Evolutionary conservation across 2,888 invertebrate species (phyloP).

Genomic region (Cephonodes hylas): DNA sequence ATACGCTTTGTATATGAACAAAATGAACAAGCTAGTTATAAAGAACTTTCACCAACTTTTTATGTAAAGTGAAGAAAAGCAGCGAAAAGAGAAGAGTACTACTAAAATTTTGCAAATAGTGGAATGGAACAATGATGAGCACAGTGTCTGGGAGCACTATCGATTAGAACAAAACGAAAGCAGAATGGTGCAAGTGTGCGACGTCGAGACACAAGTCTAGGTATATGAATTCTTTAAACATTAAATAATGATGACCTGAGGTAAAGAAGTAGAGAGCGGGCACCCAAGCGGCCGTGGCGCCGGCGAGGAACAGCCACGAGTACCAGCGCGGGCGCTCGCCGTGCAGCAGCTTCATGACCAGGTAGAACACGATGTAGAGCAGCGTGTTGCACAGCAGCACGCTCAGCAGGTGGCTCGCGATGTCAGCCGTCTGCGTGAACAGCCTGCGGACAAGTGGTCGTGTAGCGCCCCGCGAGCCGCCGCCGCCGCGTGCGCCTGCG

Average conservation of each 20-base stretch:
- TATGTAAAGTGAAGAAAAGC: too few species aligned
- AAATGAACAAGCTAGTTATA: too few species aligned
- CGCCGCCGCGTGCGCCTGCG: not conserved
- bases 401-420: constrained; percentile 89
- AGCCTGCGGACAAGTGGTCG: constrained; percentile 61
- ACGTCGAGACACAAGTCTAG: not conserved
- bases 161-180: too few species aligned
- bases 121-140: too few species aligned
- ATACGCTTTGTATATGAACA: too few species aligned
- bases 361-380: constrained; percentile 90
- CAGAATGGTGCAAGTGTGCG: too few species aligned
- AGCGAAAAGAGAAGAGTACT: too few species aligned
- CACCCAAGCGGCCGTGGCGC: constrained; percentile 85
- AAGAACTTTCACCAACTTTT: too few species aligned
- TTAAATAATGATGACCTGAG: constrained; percentile 20
- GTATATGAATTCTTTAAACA: too few species aligned
- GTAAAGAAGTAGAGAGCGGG: constrained; percentile 83
- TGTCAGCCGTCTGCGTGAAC: constrained; percentile 83
- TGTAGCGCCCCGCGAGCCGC: too few species aligned
- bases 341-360: constrained; percentile 90
- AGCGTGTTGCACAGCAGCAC: constrained; percentile 92
- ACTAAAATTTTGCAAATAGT: too few species aligned
- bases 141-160: too few species aligned
- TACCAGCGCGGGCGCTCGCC: constrained; percentile 83
- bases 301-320: constrained; percentile 83